Evolutionary conservation across 2,888 invertebrate species (phyloP), one percentile per base, ranked within the genome.

Genomic region (Allophyes oxyacanthae): DNA sequence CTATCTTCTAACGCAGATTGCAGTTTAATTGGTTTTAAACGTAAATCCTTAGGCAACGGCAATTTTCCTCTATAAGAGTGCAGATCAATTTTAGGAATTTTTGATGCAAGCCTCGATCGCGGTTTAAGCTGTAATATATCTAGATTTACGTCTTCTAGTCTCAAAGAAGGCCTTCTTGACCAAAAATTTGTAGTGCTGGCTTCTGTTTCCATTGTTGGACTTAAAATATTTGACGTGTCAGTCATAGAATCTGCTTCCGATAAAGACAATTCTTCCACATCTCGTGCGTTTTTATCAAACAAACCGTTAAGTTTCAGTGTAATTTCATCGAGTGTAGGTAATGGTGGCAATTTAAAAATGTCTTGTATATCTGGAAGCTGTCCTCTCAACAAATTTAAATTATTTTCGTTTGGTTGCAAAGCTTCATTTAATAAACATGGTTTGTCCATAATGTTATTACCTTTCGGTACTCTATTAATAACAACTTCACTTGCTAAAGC

Each of bases 401-500:
- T 9, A 61, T 62, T 36, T 54, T n/a, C 20, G 10, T 56, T 50
- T 11, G 80, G 77, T 50, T 79, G 66, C 25, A 75, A 56, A 50
- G 75, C 55, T 38, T 68, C 55, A 46, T 75, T 65, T 20, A 67
- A 45, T 3, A 69, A 54, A 20, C 72, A 26, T 9, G 78, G 52
- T 20, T 75, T 61, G 10, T 32, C 34, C 4, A 56, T 15, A 30
- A 70, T 43, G 14, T 68, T 45, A 20, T 70, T 50, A 66, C 49
- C 50, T 62, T 32, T 41, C 32, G 78, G 60, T 43, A 78, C 32
- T 44, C 57, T 72, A 37, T 73, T 78, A 11, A 72, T 53, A 37
- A 81, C 37, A 11, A 81, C 64, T 54, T 84, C 80, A 73, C 89
- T 91, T 2, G 87, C 85, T 66, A 83, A 80, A 1, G 71, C 72